Base-by-base conservation (phyloP, 2,888 invertebrate species). In the Syritta pipiens region DNA sequence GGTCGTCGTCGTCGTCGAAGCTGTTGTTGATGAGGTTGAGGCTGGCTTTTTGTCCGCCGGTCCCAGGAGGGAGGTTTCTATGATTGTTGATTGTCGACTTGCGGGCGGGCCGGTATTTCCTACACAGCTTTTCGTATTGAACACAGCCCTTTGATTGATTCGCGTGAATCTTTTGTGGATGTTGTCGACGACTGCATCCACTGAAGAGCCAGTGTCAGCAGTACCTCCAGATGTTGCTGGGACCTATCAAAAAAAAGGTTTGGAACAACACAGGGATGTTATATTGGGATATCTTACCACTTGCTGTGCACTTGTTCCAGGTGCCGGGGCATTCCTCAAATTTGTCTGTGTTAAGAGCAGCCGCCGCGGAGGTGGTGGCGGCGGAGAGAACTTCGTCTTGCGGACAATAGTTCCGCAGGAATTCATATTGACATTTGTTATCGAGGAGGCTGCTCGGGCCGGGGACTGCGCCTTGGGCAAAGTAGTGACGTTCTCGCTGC, bases 401-500 rank as follows among this genome's bases (percentile, higher is more conserved):
- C 83, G 81, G 10, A 82, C 82, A 57, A 79, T 82, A 28, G 81
- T 83, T 83, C 48, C 55, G 63, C 48, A 62, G 24, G 67, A 63
- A 53, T 24, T 68, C 86, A 76, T 67, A 53, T 62, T 74, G 42
- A 35, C 55, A 60, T 14, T 72, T 69, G 40, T 32, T 62, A 37
- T 37, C n/a, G n/a, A n/a, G n/a, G n/a, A n/a, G n/a, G 55, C 35
- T n/a, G 22, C 44, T 7, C 14, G 17, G 35, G 35, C 44, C 42
- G 35, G 57, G 82, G 48, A 83, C 42, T 42, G 37, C 28, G 24
- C 57, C 44, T 62, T 67, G 63, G 84, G 83, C 68, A 84, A 85
- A 83, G 44, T 87, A 88, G 90, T 88, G 91, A 86, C 89, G 91
- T 89, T 90, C 91, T 89, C 90, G 91, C 89, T 87, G 88, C 82